Conservation (phyloP, 2,113 vertebrate genomes). For the Casuarius casuarius region DNA sequence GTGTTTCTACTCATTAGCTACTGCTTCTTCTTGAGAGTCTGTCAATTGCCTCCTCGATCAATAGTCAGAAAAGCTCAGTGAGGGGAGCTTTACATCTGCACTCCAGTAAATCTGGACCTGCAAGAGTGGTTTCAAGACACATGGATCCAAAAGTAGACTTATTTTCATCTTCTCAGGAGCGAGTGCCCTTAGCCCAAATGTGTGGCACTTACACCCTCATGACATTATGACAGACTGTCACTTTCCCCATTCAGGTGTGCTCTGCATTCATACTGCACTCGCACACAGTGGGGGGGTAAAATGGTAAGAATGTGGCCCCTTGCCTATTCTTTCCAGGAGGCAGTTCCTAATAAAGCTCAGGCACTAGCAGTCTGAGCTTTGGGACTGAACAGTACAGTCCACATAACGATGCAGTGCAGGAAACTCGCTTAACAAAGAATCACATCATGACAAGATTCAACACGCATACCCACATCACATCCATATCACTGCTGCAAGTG, state of each 20-base stretch:
- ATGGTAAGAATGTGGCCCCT: not conserved
- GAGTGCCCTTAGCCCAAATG: not conserved
- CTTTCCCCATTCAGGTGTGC: not conserved
- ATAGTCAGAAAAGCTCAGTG: not conserved
- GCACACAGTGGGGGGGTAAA: not conserved
- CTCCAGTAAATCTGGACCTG: not conserved
- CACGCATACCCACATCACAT: accelerated
- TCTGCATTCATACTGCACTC: not conserved
- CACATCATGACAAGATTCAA: not conserved
- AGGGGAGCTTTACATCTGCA: not conserved
- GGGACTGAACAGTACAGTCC: not conserved
- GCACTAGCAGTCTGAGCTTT: not conserved
- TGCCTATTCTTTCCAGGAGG: not conserved
- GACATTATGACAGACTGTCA: not conserved
- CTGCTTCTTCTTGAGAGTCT: not conserved
- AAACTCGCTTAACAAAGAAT: not conserved
- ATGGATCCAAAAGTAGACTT: not conserved
- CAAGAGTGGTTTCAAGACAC: not conserved
- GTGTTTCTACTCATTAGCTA: not conserved
- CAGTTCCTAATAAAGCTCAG: not conserved
- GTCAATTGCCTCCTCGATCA: not conserved
- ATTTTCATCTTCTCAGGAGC: not conserved
- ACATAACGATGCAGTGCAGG: not conserved
- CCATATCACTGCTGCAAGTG: not conserved
- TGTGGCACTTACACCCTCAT: not conserved